phyloP scores from a whole-genome alignment of 2,888 invertebrate species.

The Shargacucullia verbasci region DNA sequence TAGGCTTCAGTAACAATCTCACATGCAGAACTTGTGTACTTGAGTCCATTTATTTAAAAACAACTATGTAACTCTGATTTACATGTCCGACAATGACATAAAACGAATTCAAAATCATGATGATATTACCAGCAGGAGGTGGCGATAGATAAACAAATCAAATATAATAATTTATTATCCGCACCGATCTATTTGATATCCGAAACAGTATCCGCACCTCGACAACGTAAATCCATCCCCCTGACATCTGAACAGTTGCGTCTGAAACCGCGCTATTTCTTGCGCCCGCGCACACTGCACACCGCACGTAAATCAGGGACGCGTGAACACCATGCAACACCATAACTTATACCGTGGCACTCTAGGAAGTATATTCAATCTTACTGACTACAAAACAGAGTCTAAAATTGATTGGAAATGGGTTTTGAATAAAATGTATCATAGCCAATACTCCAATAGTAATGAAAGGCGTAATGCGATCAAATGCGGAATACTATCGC shows the following conservation, averaged over 20 bases:
- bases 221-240: constrained; percentile 47
- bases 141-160: constrained; percentile 24
- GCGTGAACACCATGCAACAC: constrained; percentile 59
- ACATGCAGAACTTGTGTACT: no score
- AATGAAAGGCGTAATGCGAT: constrained; percentile 59
- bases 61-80: no score
- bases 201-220: constrained; percentile 30
- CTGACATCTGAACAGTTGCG: constrained; percentile 55
- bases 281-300: constrained; percentile 51
- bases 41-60: no score
- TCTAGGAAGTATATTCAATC: constrained; percentile 13
- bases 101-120: no score
- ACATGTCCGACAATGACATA: no score
- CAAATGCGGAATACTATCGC: constrained; percentile 32
- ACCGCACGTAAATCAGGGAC: constrained; percentile 64
- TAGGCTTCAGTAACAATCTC: no score
- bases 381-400: constrained; percentile 13
- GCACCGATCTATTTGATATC: constrained; percentile 41
- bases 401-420: constrained; percentile 7
- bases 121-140: no score
- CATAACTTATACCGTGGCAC: constrained; percentile 42
- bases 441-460: constrained; percentile 53
- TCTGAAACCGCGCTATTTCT: constrained; percentile 60
- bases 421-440: constrained; percentile 34
- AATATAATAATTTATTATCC: constrained; percentile 29